Evolutionary conservation across 1,140 invertebrate genomes (phyloP).

Genomic region (Formica selysi): DNA sequence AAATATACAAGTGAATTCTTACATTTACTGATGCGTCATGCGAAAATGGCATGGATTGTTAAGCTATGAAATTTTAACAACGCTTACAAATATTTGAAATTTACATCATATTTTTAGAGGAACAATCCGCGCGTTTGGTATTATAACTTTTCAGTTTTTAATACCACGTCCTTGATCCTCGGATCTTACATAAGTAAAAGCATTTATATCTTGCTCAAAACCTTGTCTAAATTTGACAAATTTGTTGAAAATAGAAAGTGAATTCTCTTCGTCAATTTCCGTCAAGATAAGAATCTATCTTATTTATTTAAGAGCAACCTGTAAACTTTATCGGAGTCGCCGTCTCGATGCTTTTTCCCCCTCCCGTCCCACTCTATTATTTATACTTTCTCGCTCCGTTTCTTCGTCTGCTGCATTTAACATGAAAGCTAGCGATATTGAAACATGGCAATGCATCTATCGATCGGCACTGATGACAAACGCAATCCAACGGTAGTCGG

Average conservation of each 20-base stretch:
- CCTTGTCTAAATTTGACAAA: background rate
- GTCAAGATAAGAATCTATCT: background rate
- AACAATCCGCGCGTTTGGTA: background rate
- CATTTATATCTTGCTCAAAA: background rate
- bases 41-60: background rate
- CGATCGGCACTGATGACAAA: constrained; percentile 26
- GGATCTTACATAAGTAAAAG: background rate
- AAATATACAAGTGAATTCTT: no score
- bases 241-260: background rate
- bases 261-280: background rate
- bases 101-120: constrained; percentile 1
- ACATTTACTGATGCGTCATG: background rate
- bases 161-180: background rate
- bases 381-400: constrained; percentile 44
- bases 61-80: background rate
- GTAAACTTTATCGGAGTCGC: constrained; percentile 22
- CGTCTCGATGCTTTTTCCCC: constrained; percentile 12
- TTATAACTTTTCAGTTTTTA: no score
- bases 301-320: constrained; percentile 21
- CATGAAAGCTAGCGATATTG: constrained; percentile 58
- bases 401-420: constrained; percentile 50
- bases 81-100: background rate
- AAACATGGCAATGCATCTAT: constrained; percentile 51
- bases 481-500: background rate
- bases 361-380: constrained; percentile 17